A percentile compares a stretch with the other conserved stretches of the same genome.
These are phyloP conservation scores for Cyprinodon diabolis DNA, from an alignment of 2,797 vertebrate species.

Conservation along the genomic window DNA sequence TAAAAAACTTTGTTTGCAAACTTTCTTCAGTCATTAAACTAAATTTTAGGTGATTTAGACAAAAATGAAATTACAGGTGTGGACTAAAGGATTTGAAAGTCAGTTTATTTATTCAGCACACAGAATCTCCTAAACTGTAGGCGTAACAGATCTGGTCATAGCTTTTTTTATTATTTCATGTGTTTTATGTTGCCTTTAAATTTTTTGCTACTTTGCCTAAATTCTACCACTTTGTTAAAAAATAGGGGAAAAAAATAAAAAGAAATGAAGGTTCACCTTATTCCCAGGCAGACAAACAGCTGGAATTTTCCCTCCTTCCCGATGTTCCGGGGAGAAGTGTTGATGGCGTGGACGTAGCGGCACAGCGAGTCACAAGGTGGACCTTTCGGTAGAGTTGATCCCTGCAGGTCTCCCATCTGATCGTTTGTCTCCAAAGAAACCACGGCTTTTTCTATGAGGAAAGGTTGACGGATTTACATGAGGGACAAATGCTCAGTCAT, in stretches of 20 bases:
- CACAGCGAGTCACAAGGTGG: slow-evolving; percentile 88
- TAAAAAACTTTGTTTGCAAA: background rate
- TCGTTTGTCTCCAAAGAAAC: slow-evolving; percentile 90
- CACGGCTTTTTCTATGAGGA: slow-evolving; percentile 86
- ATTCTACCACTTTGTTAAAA: background rate
- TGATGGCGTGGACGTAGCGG: slow-evolving; percentile 91
- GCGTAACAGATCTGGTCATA: background rate
- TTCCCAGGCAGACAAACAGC: slow-evolving; percentile 92
- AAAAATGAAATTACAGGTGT: background rate
- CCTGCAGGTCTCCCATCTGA: slow-evolving; percentile 87
- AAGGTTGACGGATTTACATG: background rate
- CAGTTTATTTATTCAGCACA: background rate
- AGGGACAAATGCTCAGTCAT: background rate
- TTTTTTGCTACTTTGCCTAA: background rate
- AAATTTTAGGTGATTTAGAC: background rate
- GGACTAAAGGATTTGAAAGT: background rate
- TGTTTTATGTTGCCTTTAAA: background rate
- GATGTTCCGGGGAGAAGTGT: slow-evolving; percentile 90
- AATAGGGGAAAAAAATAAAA: background rate
- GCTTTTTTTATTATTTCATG: background rate
- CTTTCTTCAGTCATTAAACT: background rate
- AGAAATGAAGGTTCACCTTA: slow-evolving; percentile 79
- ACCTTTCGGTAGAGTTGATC: slow-evolving; percentile 81
- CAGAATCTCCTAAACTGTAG: background rate
- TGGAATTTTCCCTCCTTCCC: slow-evolving; percentile 99